phyloP scores from a whole-genome alignment of 2,797 vertebrate genomes.

The Coluber constrictor region DNA sequence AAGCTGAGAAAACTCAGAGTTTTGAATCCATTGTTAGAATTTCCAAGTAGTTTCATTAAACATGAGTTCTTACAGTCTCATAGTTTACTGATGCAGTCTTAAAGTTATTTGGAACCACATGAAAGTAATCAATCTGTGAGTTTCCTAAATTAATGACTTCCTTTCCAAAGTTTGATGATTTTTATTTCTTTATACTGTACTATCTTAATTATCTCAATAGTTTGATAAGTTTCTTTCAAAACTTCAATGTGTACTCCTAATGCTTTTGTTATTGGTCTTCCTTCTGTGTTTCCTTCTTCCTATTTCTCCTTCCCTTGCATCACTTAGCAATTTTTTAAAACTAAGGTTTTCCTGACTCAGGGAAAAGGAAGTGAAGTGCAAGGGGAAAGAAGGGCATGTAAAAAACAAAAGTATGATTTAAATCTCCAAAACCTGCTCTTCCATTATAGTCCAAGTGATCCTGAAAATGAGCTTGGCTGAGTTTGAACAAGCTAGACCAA shows the following conservation, averaged over 20 bases:
- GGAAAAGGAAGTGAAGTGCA: background rate
- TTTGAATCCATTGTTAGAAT: background rate
- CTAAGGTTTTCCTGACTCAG: background rate
- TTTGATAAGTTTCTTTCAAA: background rate
- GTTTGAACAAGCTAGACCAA: background rate
- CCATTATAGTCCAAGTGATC: background rate
- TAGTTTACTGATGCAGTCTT: background rate
- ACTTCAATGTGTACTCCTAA: background rate
- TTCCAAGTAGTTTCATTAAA: background rate
- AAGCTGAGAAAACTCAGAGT: background rate
- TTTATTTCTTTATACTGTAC: background rate
- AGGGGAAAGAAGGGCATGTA: no score
- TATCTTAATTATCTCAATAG: background rate
- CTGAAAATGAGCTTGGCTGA: background rate
- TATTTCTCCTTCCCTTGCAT: background rate
- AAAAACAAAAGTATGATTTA: background rate
- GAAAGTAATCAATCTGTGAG: background rate
- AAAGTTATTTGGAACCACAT: background rate
- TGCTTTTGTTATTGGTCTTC: background rate
- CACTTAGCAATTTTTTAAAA: background rate
- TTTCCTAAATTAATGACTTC: background rate
- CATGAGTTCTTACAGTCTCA: background rate
- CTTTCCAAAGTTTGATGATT: background rate
- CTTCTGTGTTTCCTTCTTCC: no score
- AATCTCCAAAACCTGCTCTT: background rate